Base-by-base conservation (phyloP, 2,888 invertebrate species). In the Sepioteuthis lessoniana region DNA sequence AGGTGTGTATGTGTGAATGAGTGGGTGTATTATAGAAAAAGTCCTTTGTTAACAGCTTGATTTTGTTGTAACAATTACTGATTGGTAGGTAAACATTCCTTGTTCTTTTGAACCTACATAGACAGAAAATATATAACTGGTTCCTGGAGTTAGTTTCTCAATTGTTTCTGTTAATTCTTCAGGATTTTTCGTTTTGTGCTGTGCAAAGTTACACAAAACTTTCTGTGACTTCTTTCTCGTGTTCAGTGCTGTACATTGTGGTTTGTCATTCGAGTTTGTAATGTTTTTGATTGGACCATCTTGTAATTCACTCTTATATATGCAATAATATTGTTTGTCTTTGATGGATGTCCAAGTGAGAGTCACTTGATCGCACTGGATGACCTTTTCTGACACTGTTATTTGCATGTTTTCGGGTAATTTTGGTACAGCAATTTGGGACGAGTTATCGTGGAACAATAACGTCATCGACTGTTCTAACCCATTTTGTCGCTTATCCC, bases 271-370 rank as follows among this genome's bases (percentile, higher is more conserved):
- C 47, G 76, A 46, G 35, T 50, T 90, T 38, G 93, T 60, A 25
- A 21, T 91, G 76, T 21, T 92, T 90, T 37, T 42, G 25, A 28
- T 21, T 38, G 21, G 37, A 28, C 25, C 21, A 21, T 60, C 94
- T 35, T 95, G 94, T 10, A 96, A 94, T 94, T 96, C 96, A 38
- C 96, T 96, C 94, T 96, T 95, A 94, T 97, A 97, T 46, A 97
- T 95, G 95, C 97, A 97, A 94, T 97, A 97, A 60, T 95, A 96
- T 92, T 96, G 97, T 94, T 96, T 96, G 90, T 96, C 96, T 37
- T 95, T 95, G 5, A 96, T 96, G 25, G 96, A 96, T 95, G 96
- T 95, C 97, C 97, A 97, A n/a, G 96, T 96, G 1, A 97, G 95
- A 13, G 97, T 97, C 60, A 97, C 95, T 92, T 96, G 96, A 93